These are phyloP conservation scores for Eupelmus urozonus DNA, from an alignment of 2,888 invertebrate species.

Conservation along the genomic window DNA sequence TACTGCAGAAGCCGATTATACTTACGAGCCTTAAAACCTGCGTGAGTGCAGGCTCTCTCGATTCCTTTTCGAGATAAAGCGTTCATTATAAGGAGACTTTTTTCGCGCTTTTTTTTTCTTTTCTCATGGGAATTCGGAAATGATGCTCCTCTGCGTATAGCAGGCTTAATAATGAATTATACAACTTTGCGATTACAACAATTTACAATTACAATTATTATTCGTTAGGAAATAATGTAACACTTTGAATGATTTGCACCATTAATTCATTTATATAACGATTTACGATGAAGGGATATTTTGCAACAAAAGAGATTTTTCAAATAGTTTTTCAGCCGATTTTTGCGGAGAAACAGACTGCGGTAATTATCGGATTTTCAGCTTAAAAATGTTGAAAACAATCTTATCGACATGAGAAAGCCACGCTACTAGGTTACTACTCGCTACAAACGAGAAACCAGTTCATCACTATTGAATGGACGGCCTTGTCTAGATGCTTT, in stretches of 20 bases:
- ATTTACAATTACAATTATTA: no score
- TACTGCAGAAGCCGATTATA: conserved; percentile 56
- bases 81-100: conserved; percentile 29
- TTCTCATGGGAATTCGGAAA: no score
- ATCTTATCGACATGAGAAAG: conserved; percentile 31
- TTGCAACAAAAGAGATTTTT: not conserved
- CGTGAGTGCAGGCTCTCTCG: conserved; percentile 5
- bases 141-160: no score
- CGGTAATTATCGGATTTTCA: no score
- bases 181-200: no score
- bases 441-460: conserved; percentile 59
- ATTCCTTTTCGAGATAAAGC: conserved; percentile 42
- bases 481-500: conserved; percentile 72
- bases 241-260: no score
- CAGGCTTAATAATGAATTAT: no score
- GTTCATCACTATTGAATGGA: conserved; percentile 73
- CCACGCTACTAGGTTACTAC: conserved; percentile 23
- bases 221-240: no score
- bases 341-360: no score
- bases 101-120: conserved; percentile 8
- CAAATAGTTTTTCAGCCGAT: not conserved
- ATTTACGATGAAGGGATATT: no score
- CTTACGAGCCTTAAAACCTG: conserved; percentile 3
- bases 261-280: no score
- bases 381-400: not conserved